A percentile compares a stretch with the other conserved stretches of the same genome.
Conservation (phyloP, 2,113 vertebrate genomes). For the Pseudolaguvia tuberculata region DNA sequence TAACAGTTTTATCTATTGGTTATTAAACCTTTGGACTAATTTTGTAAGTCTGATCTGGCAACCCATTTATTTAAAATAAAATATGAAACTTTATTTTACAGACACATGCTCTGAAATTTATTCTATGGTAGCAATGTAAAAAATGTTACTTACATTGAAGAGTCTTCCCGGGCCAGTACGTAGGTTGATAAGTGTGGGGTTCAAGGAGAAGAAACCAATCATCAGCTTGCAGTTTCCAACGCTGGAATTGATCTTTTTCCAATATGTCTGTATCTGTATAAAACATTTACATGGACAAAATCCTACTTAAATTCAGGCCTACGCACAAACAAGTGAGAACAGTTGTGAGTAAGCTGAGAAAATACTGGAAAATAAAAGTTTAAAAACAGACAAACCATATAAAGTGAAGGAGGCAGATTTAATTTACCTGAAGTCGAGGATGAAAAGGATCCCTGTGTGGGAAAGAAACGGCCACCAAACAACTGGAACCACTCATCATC, state of each 20-base stretch:
- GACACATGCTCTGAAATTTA: neutral
- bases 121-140: no score
- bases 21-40: neutral
- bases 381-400: neutral
- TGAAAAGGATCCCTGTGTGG: neutral
- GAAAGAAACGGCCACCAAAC: neutral
- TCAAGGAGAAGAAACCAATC: slow-evolving; percentile 63
- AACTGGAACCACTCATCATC: slow-evolving; percentile 4
- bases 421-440: slow-evolving; percentile 12
- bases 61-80: neutral
- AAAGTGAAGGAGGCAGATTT: neutral
- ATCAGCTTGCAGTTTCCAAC: slow-evolving; percentile 40
- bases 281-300: neutral
- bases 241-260: slow-evolving; percentile 46
- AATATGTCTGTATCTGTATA: slow-evolving; percentile 37
- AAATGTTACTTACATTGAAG: slow-evolving; percentile 43
- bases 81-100: neutral
- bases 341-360: neutral
- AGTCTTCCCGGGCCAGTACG: slow-evolving; percentile 23
- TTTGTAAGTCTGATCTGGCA: no score
- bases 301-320: neutral
- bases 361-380: neutral
- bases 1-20: neutral
- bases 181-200: slow-evolving; percentile 17
- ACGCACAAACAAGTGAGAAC: neutral